Evolutionary conservation across 2,797 vertebrate genomes (phyloP).

Genomic region (Phalanger gymnotis): DNA sequence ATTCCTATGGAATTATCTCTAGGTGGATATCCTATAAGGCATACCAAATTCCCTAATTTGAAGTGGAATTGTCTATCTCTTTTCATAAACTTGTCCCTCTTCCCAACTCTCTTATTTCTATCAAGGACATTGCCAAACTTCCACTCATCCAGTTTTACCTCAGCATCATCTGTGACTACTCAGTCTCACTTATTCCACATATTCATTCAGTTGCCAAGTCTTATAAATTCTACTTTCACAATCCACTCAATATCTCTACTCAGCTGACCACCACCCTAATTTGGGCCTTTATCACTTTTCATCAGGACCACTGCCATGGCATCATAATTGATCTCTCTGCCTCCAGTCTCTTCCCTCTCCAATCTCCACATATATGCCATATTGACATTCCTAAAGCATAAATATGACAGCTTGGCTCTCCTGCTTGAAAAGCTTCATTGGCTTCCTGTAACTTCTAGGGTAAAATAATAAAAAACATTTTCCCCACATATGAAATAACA

Average conservation of each 20-base stretch:
- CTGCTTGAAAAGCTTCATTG: neutral
- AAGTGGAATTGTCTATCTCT: neutral
- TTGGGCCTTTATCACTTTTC: neutral
- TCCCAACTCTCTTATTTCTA: neutral
- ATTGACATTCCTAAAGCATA: neutral
- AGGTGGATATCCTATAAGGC: neutral
- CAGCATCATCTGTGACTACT: neutral
- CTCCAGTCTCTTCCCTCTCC: neutral
- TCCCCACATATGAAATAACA: neutral
- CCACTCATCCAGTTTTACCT: neutral
- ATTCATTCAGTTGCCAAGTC: neutral
- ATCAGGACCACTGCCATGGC: neutral
- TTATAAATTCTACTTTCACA: neutral
- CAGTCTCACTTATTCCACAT: neutral
- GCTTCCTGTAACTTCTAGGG: neutral
- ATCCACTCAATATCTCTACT: neutral
- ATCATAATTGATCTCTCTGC: neutral
- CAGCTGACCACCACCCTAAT: neutral
- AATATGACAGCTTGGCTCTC: neutral
- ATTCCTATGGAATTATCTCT: no score
- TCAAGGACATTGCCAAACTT: neutral
- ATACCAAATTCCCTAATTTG: neutral
- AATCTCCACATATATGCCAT: neutral
- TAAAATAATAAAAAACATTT: neutral
- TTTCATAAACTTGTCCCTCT: neutral